phyloP scores from a whole-genome alignment of 1,140 invertebrate genomes.

The Lepidostoma basale region DNA sequence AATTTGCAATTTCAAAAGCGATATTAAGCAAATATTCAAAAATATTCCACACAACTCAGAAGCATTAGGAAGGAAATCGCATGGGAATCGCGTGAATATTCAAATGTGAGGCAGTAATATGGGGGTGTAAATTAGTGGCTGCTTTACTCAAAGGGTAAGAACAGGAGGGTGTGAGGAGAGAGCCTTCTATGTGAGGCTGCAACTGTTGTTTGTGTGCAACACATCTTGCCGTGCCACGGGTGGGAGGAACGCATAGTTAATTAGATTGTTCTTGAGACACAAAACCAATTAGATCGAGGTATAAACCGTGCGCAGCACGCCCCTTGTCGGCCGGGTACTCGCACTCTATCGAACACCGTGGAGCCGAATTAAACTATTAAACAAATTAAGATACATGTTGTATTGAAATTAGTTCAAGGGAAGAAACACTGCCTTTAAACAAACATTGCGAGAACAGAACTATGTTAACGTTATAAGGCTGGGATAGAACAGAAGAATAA shows the following conservation, averaged over 20 bases:
- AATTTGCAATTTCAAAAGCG: conserved; percentile 7
- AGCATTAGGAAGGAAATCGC: conserved; percentile 2
- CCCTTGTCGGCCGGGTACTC: not conserved
- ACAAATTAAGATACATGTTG: no score
- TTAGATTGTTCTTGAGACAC: conserved; percentile 2
- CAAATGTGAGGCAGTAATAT: conserved; percentile 22
- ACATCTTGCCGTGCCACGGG: not conserved
- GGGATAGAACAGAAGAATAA: no score
- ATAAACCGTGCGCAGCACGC: not conserved
- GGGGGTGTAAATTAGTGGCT: conserved; percentile 28
- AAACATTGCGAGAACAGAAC: no score
- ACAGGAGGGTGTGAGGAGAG: not conserved
- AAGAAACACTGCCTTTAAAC: no score
- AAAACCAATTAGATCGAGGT: not conserved
- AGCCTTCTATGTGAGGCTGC: not conserved
- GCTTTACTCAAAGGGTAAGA: conserved; percentile 1
- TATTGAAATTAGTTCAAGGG: no score
- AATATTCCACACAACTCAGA: conserved; percentile 5
- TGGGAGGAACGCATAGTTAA: not conserved
- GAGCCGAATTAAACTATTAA: no score
- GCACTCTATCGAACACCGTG: not conserved
- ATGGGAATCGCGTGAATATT: conserved; percentile 27
- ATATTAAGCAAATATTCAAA: conserved; percentile 19
- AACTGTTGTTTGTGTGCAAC: not conserved
- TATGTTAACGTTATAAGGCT: no score